A percentile compares a stretch with the other conserved stretches of the same genome.
Evolutionary conservation across 2,888 invertebrate genomes (phyloP).

Genomic region (Anodontia alba): DNA sequence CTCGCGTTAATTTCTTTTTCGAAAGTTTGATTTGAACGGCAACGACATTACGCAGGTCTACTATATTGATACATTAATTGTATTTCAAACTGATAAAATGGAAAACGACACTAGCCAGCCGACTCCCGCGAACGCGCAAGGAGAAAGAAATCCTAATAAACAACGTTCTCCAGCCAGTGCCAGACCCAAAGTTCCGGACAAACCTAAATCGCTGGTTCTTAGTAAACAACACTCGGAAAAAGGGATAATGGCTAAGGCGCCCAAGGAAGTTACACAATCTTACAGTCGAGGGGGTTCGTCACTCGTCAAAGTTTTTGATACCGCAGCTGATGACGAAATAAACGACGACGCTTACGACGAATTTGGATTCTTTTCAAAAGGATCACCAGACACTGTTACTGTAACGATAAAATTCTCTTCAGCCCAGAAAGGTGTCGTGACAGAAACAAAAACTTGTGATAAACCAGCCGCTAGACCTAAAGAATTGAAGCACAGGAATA

Average conservation of each 20-base stretch:
- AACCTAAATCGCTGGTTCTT: not conserved
- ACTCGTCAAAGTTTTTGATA: constrained; percentile 50
- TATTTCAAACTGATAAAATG: too few species aligned
- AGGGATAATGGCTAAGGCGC: constrained; percentile 33
- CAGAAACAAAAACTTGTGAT: constrained; percentile 32
- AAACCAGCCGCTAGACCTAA: not conserved
- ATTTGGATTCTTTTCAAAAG: constrained; percentile 30
- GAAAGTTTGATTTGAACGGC: too few species aligned
- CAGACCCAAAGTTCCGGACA: not conserved
- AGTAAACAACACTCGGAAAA: constrained; percentile 6
- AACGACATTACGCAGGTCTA: too few species aligned
- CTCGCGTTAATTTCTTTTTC: too few species aligned
- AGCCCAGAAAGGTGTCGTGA: constrained; percentile 34
- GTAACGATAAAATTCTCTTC: constrained; percentile 54
- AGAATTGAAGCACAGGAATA: not conserved
- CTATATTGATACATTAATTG: too few species aligned
- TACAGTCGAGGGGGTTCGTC: constrained; percentile 3
- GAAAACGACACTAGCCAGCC: too few species aligned
- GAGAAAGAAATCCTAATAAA: too few species aligned
- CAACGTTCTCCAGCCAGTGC: not conserved
- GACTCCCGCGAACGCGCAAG: too few species aligned
- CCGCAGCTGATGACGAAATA: constrained; percentile 34
- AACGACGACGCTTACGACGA: constrained; percentile 32
- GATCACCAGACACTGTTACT: constrained; percentile 51
- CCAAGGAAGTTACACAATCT: not conserved